Evolutionary conservation across 2,113 vertebrate species (phyloP), one percentile per base, ranked within the genome.

Genomic region (Halcyon senegalensis): DNA sequence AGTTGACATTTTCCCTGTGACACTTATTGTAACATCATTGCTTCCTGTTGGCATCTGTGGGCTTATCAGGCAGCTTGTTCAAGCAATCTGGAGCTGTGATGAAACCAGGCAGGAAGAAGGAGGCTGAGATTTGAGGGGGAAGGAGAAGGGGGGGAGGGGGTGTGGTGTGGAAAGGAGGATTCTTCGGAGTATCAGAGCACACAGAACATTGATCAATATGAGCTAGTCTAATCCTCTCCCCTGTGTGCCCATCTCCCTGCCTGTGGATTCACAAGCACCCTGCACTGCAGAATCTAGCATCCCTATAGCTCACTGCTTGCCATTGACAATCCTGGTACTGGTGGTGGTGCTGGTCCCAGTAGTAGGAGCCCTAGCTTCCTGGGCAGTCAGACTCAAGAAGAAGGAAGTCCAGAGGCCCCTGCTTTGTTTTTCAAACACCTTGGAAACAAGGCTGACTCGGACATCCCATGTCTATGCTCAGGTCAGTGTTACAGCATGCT

Each of bases 1-100:
- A 93, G 95, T 95, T 97, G 97, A 97, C 97, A 98, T 97, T 97
- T 98, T 97, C 96, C 86, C 63, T 76, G 84, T 95, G 97, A 97
- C 94, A 96, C 95, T 96, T 97, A 96, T 76, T 96, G 95, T 96
- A 96, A 91, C 95, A 97, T 97, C 96, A 90, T 77, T 89, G 93
- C 94, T 97, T 97, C 96, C 96, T 96, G 94, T 96, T 96, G 94
- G 95, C 95, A 94, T 95, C 93, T 96, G 87, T 95, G 92, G 93
- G 90, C 48, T 97, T 97, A 95, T 97, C 90, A 96, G 72, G 91
- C 93, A 94, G 90, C 84, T 97, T 96, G 91, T 90, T 97, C 86
- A 58, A 96, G 91, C 94, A 97, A 96, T 96, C 96, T 96, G 95
- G 94, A 97, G 86, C 73, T 95, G 81, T 95, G 96, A 96, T 97